Evolutionary conservation across 2,888 invertebrate genomes (phyloP).

Genomic region (Branchellion lobata): DNA sequence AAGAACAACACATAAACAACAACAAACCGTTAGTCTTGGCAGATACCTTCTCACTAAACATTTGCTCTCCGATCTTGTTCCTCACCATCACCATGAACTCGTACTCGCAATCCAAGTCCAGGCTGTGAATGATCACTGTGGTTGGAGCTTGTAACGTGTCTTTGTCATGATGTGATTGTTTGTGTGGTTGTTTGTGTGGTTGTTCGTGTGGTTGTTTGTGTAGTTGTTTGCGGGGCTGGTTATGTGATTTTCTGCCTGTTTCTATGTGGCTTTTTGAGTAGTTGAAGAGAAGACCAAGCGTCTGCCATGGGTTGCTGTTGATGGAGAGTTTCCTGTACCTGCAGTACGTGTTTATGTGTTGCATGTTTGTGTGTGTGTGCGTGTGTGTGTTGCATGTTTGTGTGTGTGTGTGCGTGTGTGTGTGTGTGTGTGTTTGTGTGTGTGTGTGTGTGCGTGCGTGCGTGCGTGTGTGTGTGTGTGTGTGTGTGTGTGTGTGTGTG

Average conservation of each 20-base stretch:
- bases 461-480: too few species aligned
- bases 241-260: too few species aligned
- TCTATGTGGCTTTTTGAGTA: neutral
- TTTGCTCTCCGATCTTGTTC: constrained; percentile 90
- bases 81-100: constrained; percentile 92
- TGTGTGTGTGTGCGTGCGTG: too few species aligned
- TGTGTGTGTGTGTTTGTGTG: too few species aligned
- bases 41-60: constrained; percentile 89
- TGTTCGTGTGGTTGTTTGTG: too few species aligned
- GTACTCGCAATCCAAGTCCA: constrained; percentile 85
- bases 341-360: neutral
- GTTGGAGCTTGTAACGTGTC: constrained; percentile 84
- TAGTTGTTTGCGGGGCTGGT: too few species aligned
- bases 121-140: constrained; percentile 84
- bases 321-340: neutral
- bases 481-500: too few species aligned
- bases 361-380: neutral
- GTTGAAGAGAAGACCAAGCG: neutral
- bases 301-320: neutral
- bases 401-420: too few species aligned
- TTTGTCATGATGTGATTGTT: neutral
- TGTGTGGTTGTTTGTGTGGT: too few species aligned
- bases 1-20: too few species aligned
- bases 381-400: too few species aligned
- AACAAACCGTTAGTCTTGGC: constrained; percentile 88